These are phyloP conservation scores for Holothuria scabra DNA, from an alignment of 53 echinoderm and acorn worm species.

Conservation along the genomic window DNA sequence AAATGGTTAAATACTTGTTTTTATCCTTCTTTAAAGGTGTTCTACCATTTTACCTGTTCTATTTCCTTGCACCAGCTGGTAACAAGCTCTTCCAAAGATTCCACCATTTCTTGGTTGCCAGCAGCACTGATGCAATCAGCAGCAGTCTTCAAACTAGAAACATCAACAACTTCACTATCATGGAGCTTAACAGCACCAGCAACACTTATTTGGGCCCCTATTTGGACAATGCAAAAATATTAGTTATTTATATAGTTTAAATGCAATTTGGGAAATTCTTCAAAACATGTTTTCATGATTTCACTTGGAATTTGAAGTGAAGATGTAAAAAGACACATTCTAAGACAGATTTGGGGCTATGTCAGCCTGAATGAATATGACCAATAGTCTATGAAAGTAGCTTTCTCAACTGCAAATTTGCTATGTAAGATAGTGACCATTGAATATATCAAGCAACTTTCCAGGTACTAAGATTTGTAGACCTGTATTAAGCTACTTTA, in stretches of 20 bases:
- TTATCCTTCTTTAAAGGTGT: no score
- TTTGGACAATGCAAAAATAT: not conserved
- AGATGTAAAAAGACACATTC: no score
- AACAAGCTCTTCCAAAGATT: conserved; percentile 84
- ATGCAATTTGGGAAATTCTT: not conserved
- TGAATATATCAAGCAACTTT: no score
- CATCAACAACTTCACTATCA: conserved; percentile 65
- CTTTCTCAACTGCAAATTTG: no score
- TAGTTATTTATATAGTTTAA: not conserved
- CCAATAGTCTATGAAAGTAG: no score
- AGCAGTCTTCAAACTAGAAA: conserved; percentile 65
- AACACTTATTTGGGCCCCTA: conserved; percentile 87
- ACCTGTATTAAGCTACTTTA: no score
- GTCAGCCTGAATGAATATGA: no score
- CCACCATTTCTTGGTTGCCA: conserved; percentile 85
- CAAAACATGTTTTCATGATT: not conserved
- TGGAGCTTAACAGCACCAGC: conserved; percentile 85
- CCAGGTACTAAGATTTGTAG: no score
- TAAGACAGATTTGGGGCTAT: no score
- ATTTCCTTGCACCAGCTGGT: conserved; percentile 92
- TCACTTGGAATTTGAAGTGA: no score
- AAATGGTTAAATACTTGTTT: no score
- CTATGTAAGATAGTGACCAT: no score
- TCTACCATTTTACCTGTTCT: conserved; percentile 70
- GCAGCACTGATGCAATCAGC: conserved; percentile 88